Percentiles rank a stretch among this genome's conserved stretches.
Conservation (phyloP, 1,140 invertebrate genomes). For the Maniola jurtina region DNA sequence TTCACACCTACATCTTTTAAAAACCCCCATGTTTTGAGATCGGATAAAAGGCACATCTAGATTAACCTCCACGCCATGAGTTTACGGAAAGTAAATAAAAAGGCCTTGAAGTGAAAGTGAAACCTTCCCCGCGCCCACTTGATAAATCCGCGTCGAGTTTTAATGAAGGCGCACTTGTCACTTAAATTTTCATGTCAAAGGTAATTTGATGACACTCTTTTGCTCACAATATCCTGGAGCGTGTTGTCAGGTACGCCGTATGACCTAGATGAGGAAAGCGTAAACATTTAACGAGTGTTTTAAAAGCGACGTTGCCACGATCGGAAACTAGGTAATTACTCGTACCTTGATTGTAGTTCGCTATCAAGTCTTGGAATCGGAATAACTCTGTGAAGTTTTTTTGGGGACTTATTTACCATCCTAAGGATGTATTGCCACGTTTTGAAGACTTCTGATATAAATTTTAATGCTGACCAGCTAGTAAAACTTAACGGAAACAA, state of each 20-base stretch:
- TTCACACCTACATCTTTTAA: too few species aligned
- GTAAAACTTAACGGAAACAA: too few species aligned
- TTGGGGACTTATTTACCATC: too few species aligned
- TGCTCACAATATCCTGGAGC: conserved; percentile 4
- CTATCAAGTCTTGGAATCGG: too few species aligned
- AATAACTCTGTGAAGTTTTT: too few species aligned
- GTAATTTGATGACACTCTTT: conserved; percentile 19
- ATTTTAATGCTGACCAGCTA: too few species aligned
- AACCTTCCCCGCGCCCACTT: conserved; percentile 7
- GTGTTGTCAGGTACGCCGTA: background rate
- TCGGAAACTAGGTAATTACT: too few species aligned
- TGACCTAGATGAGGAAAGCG: background rate
- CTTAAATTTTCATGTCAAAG: conserved; percentile 20
- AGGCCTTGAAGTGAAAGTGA: conserved; percentile 19
- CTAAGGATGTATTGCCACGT: too few species aligned
- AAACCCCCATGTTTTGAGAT: too few species aligned
- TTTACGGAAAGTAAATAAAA: background rate
- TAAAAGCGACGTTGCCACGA: background rate
- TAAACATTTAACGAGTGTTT: conserved; percentile 3
- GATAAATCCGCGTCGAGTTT: conserved; percentile 14
- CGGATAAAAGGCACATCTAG: background rate
- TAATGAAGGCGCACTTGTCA: conserved; percentile 14
- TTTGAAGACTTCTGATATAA: too few species aligned
- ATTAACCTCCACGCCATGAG: background rate
- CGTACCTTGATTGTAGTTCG: too few species aligned